Percentiles rank a stretch among this genome's conserved stretches.
phyloP scores from a whole-genome alignment of 2,888 invertebrate species.

The Dusona sp. region DNA sequence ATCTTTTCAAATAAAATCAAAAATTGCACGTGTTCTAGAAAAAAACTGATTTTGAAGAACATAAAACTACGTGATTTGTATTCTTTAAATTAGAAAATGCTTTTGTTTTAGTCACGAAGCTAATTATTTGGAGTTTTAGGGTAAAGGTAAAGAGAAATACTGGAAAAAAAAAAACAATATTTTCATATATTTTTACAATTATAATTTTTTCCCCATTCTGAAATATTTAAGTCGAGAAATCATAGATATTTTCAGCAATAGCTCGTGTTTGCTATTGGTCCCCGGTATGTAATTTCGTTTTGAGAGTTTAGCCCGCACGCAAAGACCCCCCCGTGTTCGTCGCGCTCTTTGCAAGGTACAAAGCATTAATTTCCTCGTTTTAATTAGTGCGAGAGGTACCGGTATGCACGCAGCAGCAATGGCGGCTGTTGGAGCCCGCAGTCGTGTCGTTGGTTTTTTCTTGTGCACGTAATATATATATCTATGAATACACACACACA shows the following conservation, averaged over 20 bases:
- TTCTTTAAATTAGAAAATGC: not conserved
- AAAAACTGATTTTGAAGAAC: too few relatives aligned
- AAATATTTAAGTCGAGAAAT: not conserved
- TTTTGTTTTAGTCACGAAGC: not conserved
- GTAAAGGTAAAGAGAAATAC: not conserved
- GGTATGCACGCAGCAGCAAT: conserved; percentile 81
- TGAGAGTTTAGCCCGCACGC: conserved; percentile 40
- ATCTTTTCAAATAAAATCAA: not conserved
- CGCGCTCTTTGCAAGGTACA: conserved; percentile 44
- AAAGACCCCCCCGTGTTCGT: conserved; percentile 42
- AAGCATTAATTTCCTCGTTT: conserved; percentile 84
- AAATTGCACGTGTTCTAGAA: not conserved
- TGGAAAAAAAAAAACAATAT: not conserved
- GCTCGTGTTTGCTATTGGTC: conserved; percentile 12
- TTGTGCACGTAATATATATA: not conserved
- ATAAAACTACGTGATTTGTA: too few relatives aligned
- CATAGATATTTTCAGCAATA: conserved; percentile 4
- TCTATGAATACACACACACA: not conserved
- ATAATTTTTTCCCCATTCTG: not conserved
- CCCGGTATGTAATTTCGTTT: conserved; percentile 16
- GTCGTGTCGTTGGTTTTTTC: conserved; percentile 35
- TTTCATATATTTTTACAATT: not conserved
- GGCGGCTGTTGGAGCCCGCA: conserved; percentile 78
- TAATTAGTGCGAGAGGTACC: conserved; percentile 81
- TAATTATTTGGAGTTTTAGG: not conserved